phyloP scores from a whole-genome alignment of 2,888 invertebrate species.

The Metellina segmentata region DNA sequence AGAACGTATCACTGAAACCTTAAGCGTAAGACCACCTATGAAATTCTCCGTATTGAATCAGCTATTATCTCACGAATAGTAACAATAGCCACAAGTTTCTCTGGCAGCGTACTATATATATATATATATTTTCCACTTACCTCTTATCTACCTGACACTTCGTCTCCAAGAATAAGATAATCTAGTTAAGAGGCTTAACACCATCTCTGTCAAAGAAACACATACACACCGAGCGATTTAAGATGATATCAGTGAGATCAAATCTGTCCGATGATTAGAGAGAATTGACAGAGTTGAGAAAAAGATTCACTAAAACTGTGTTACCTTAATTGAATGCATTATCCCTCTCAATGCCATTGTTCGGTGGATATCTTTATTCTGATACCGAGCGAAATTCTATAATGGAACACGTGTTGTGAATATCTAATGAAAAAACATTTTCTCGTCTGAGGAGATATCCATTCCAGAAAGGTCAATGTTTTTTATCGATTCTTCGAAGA shows the following conservation, averaged over 20 bases:
- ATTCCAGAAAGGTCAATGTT: slow-evolving; percentile 3
- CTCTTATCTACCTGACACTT: slow-evolving; percentile 41
- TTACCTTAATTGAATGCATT: slow-evolving; percentile 59
- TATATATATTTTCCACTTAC: slow-evolving; percentile 66
- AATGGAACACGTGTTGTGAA: slow-evolving; percentile 35
- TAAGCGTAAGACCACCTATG: no score
- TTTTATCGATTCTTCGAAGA: not conserved
- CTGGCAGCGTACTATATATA: slow-evolving; percentile 46
- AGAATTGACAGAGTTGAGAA: not conserved
- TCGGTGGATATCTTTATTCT: slow-evolving; percentile 41
- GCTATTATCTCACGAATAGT: slow-evolving; percentile 8
- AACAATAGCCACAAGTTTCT: slow-evolving; percentile 29
- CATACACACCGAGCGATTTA: slow-evolving; percentile 4
- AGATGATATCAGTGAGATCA: slow-evolving; percentile 8
- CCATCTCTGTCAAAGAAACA: slow-evolving; percentile 1
- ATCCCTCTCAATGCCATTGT: slow-evolving; percentile 60
- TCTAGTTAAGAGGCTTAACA: slow-evolving; percentile 25
- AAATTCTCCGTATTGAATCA: no score
- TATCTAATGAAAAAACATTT: slow-evolving; percentile 26
- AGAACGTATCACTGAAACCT: no score
- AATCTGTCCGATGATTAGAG: slow-evolving; percentile 1
- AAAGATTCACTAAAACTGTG: slow-evolving; percentile 44
- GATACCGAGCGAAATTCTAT: slow-evolving; percentile 22
- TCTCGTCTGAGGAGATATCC: slow-evolving; percentile 15
- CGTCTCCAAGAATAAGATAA: slow-evolving; percentile 39